phyloP scores from a whole-genome alignment of 2,113 vertebrate genomes.

The Romanogobio albipinnatus region DNA sequence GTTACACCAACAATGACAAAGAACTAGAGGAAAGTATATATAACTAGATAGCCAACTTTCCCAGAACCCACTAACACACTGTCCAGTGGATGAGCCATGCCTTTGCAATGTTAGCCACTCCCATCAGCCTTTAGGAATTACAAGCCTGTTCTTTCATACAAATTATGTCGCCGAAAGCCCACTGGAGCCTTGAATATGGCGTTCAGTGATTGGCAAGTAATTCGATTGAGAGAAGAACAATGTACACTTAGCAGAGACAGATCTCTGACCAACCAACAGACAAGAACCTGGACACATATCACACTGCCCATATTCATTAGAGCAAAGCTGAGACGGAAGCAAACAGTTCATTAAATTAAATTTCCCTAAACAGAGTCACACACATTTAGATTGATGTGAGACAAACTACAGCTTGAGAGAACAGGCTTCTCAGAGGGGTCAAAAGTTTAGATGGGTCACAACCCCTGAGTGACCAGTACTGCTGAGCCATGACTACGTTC shows the following conservation, averaged over 20 bases:
- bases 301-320: slow-evolving; percentile 57
- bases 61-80: background rate
- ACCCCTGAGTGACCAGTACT: slow-evolving; percentile 44
- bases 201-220: slow-evolving; percentile 66
- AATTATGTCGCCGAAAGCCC: slow-evolving; percentile 64
- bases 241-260: slow-evolving; percentile 63
- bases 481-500: slow-evolving; percentile 53
- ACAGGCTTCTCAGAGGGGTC: slow-evolving; percentile 55
- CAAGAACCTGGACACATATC: slow-evolving; percentile 55
- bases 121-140: slow-evolving; percentile 40
- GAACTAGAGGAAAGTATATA: background rate
- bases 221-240: slow-evolving; percentile 73
- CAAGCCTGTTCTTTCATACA: slow-evolving; percentile 70
- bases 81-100: slow-evolving; percentile 49
- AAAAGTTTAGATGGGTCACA: slow-evolving; percentile 62
- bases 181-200: slow-evolving; percentile 63
- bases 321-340: slow-evolving; percentile 64
- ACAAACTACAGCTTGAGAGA: slow-evolving; percentile 6
- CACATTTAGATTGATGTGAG: slow-evolving; percentile 39
- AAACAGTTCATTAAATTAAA: slow-evolving; percentile 65
- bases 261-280: slow-evolving; percentile 58
- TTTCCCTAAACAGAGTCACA: slow-evolving; percentile 58
- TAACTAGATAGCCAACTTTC: background rate
- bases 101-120: slow-evolving; percentile 59
- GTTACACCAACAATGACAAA: background rate